Conservation (phyloP, 2,113 vertebrate genomes). For the Suncus etruscus region DNA sequence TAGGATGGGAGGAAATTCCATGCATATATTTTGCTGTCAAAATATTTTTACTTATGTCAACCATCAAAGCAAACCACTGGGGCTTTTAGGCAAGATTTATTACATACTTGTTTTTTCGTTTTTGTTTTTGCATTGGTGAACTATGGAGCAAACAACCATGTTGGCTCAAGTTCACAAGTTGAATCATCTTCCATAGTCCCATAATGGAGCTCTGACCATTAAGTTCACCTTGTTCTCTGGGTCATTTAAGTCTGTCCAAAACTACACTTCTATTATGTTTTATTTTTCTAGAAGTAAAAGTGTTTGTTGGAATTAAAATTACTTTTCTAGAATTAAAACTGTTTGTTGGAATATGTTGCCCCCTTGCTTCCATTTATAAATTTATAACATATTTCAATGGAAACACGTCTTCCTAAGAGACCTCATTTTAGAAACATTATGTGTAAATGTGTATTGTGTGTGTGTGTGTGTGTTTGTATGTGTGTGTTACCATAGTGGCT, state of each 20-base stretch:
- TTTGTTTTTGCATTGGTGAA: too few relatives aligned
- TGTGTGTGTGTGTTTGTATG: neutral
- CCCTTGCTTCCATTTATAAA: neutral
- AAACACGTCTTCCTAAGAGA: neutral
- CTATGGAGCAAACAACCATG: too few relatives aligned
- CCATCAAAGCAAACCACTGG: neutral
- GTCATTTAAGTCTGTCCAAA: too few relatives aligned
- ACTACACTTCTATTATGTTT: neutral
- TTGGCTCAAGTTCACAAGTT: too few relatives aligned
- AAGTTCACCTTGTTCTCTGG: too few relatives aligned
- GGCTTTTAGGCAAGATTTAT: neutral
- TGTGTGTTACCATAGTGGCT: neutral
- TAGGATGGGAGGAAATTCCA: neutral
- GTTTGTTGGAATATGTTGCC: neutral
- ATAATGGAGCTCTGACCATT: too few relatives aligned
- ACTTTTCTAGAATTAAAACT: neutral
- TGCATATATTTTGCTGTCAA: neutral
- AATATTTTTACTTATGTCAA: neutral
- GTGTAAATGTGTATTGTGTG: neutral
- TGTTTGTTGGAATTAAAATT: too few relatives aligned
- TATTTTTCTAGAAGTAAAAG: neutral
- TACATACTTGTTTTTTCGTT: neutral
- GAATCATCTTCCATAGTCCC: too few relatives aligned
- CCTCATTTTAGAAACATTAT: neutral
- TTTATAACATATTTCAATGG: neutral